Evolutionary conservation across 2,113 vertebrate species (phyloP).

Genomic region (Crotalus tigris): DNA sequence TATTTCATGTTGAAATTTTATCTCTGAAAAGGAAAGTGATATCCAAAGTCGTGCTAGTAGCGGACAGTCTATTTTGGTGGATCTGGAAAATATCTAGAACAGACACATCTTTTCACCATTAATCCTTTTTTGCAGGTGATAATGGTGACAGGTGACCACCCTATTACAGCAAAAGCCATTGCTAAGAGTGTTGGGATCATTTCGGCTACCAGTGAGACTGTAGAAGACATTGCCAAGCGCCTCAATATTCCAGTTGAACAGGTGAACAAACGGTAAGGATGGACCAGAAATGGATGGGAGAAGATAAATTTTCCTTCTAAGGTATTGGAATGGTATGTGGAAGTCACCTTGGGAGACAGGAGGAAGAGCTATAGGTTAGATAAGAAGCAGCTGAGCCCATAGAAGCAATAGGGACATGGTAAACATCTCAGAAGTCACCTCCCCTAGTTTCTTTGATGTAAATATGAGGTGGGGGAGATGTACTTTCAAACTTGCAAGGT

Average conservation of each 20-base stretch:
- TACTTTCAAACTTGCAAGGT: not conserved
- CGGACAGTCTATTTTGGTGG: not conserved
- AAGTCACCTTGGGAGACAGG: not conserved
- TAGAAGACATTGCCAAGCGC: slow-evolving; percentile 79
- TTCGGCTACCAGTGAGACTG: slow-evolving; percentile 75
- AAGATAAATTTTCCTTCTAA: not conserved
- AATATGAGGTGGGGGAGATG: not conserved
- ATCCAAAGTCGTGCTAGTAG: not conserved
- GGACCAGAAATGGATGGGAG: not conserved
- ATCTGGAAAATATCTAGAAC: not conserved
- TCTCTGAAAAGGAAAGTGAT: not conserved
- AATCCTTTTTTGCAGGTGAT: slow-evolving; percentile 68
- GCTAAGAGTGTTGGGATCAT: slow-evolving; percentile 80
- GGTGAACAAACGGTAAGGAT: slow-evolving; percentile 70
- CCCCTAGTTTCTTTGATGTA: not conserved
- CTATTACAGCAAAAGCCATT: slow-evolving; percentile 80
- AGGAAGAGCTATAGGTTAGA: not conserved
- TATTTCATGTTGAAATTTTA: not conserved
- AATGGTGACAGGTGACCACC: slow-evolving; percentile 80
- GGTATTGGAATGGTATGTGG: not conserved
- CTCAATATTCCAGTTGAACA: slow-evolving; percentile 71
- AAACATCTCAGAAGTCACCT: not conserved
- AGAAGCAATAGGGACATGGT: not conserved
- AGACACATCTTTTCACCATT: not conserved
- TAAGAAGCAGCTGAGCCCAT: not conserved